Conservation (phyloP, 92 coral and sea anemone genomes). For the Parazoanthus atlanticus region DNA sequence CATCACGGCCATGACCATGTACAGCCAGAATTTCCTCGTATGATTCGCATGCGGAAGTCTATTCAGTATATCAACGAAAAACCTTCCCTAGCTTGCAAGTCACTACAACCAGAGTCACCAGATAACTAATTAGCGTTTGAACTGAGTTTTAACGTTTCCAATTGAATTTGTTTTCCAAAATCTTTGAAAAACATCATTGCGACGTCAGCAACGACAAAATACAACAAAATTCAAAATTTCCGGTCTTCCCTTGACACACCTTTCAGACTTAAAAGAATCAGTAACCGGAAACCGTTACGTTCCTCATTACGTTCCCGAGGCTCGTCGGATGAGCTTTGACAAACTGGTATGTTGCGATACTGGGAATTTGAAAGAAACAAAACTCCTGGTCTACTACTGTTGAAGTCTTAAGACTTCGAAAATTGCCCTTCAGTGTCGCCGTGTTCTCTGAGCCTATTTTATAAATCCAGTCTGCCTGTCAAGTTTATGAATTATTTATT, state of each 20-base stretch:
- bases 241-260: not conserved
- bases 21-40: not conserved
- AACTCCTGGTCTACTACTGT: not conserved
- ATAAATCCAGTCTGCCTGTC: too few relatives aligned
- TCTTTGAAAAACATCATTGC: too few relatives aligned
- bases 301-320: not conserved
- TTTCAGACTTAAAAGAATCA: not conserved
- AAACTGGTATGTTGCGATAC: not conserved
- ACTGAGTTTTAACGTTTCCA: not conserved
- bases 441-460: too few relatives aligned
- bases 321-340: not conserved
- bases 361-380: not conserved
- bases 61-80: not conserved
- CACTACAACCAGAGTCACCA: not conserved
- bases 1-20: not conserved
- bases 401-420: not conserved
- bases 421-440: too few relatives aligned
- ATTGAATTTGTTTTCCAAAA: not conserved
- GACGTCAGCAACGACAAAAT: too few relatives aligned
- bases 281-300: not conserved
- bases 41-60: not conserved
- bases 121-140: not conserved
- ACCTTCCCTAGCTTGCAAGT: not conserved
- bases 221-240: not conserved
- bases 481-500: too few relatives aligned